These are phyloP conservation scores for Pica pica DNA, from an alignment of 2,113 vertebrate species.

Conservation along the genomic window DNA sequence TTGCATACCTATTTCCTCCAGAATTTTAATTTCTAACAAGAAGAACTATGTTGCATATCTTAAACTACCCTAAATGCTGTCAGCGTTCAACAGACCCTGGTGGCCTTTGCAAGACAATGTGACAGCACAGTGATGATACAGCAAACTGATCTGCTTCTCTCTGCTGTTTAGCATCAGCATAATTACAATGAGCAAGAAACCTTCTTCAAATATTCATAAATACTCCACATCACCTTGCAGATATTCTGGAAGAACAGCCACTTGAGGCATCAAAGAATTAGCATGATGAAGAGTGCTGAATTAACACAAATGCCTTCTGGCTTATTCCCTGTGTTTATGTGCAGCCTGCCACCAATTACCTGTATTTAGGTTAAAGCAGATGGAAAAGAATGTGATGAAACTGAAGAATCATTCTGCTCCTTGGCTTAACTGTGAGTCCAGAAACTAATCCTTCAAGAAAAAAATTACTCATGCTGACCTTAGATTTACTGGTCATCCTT, in stretches of 20 bases:
- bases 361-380: neutral
- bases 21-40: neutral
- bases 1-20: neutral
- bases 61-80: neutral
- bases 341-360: neutral
- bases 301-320: neutral
- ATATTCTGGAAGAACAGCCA: neutral
- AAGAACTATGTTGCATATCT: neutral
- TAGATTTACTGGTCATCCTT: neutral
- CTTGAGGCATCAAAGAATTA: neutral
- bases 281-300: neutral
- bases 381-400: neutral
- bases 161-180: neutral
- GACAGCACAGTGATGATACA: neutral
- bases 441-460: neutral
- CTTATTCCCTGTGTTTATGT: neutral
- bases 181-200: neutral
- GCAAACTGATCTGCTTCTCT: neutral
- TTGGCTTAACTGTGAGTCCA: neutral
- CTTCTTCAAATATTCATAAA: slow-evolving; percentile 5
- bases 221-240: neutral
- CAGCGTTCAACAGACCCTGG: neutral
- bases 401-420: neutral
- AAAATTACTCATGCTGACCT: neutral
- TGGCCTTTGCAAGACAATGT: neutral